phyloP scores from a whole-genome alignment of 2,113 vertebrate genomes.

The Actenoides lindsayi region DNA sequence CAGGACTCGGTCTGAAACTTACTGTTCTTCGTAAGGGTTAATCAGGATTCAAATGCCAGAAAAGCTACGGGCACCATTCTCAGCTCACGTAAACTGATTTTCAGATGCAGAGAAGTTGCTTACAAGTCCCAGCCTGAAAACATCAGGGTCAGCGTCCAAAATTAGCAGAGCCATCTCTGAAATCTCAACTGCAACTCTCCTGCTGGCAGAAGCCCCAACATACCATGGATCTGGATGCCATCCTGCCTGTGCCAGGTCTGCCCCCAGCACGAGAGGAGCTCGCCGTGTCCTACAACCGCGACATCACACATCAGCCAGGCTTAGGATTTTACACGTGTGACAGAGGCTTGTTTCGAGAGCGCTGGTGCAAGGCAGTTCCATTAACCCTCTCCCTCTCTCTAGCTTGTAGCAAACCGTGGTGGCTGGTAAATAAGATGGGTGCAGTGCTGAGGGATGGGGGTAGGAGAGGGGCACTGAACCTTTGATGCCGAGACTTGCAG shows the following conservation, averaged over 20 bases:
- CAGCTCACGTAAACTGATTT: neutral
- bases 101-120: neutral
- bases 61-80: neutral
- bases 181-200: neutral
- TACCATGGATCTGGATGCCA: rapidly evolving
- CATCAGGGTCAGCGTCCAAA: neutral
- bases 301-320: neutral
- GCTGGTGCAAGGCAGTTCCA: neutral
- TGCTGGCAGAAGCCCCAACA: rapidly evolving
- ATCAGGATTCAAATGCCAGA: neutral
- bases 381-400: neutral
- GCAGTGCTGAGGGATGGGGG: too few relatives aligned
- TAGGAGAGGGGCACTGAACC: neutral
- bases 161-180: neutral
- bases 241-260: neutral
- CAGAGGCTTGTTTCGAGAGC: neutral
- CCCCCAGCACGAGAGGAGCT: rapidly evolving
- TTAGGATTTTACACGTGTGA: rapidly evolving
- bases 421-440: neutral
- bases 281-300: rapidly evolving
- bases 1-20: neutral
- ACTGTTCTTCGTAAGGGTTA: rapidly evolving
- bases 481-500: neutral
- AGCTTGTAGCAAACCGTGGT: rapidly evolving
- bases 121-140: neutral